A percentile compares a stretch with the other conserved stretches of the same genome.
phyloP scores from a whole-genome alignment of 2,888 invertebrate species.

The Phytoseiulus persimilis region DNA sequence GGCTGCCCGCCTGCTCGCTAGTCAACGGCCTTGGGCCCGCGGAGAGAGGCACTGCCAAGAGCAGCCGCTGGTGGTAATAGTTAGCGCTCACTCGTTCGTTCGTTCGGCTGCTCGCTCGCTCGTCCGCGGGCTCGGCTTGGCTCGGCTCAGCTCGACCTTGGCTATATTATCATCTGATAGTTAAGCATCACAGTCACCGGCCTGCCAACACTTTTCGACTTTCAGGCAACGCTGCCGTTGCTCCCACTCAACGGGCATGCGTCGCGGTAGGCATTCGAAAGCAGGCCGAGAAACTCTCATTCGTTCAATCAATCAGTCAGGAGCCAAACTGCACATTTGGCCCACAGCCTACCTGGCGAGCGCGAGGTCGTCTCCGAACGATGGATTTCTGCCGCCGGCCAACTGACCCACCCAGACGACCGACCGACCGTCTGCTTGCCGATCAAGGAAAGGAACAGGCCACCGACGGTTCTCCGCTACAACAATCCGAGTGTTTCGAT shows the following conservation, averaged over 20 bases:
- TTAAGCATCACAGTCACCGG: constrained; percentile 17
- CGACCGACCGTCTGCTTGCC: not conserved
- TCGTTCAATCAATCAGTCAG: not conserved
- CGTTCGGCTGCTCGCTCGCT: not conserved
- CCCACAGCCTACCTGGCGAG: not conserved
- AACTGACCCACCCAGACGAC: not conserved
- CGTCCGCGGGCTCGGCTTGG: not conserved
- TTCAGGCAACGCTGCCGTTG: not conserved
- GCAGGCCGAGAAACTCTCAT: not conserved
- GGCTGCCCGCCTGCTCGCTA: not conserved
- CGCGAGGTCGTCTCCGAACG: not conserved
- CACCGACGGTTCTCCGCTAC: not conserved
- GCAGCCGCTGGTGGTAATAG: not conserved
- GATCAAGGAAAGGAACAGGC: not conserved
- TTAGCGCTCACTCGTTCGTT: not conserved
- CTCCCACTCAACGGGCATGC: not conserved
- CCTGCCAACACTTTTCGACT: not conserved
- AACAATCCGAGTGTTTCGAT: too few relatives aligned
- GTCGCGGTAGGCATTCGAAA: not conserved
- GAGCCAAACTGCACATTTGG: not conserved
- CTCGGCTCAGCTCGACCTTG: not conserved
- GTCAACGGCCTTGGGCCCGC: not conserved
- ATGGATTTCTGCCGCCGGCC: not conserved
- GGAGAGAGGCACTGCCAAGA: constrained; percentile 5
- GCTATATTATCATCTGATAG: constrained; percentile 27